Conservation (phyloP, 2,797 vertebrate genomes). For the Hypotaenidia philippensis region DNA sequence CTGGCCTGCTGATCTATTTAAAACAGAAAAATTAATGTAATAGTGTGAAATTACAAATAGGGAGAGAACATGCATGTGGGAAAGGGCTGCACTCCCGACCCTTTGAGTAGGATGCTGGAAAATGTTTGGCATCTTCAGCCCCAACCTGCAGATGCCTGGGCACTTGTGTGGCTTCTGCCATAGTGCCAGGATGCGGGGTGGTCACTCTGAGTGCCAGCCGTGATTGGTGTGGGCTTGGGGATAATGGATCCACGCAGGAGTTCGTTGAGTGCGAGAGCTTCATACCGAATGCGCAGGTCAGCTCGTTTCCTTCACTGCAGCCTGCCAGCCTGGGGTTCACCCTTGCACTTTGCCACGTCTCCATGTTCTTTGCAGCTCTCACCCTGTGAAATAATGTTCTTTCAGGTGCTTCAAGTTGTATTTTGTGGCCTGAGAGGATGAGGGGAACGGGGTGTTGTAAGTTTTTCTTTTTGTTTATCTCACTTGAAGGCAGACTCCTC, state of each 20-base stretch:
- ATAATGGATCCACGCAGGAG: fast-evolving
- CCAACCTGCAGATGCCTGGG: neutral
- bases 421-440: neutral
- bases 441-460: neutral
- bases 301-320: neutral
- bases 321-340: neutral
- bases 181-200: neutral
- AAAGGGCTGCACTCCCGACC: neutral
- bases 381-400: neutral
- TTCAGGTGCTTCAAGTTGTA: neutral
- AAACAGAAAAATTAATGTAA: neutral
- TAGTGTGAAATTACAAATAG: neutral
- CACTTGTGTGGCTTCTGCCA: neutral
- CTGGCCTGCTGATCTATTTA: neutral
- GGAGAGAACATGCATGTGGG: neutral
- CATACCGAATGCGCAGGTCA: neutral
- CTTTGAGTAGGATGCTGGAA: neutral
- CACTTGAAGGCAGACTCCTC: neutral
- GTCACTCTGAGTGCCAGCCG: neutral
- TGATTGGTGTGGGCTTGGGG: neutral
- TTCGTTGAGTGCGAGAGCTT: neutral
- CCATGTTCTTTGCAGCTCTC: neutral
- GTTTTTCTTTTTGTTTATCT: neutral
- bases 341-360: neutral
- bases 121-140: conserved; percentile 3